These are phyloP conservation scores for Horisme vitalbata DNA, from an alignment of 2,888 invertebrate genomes.

Conservation along the genomic window DNA sequence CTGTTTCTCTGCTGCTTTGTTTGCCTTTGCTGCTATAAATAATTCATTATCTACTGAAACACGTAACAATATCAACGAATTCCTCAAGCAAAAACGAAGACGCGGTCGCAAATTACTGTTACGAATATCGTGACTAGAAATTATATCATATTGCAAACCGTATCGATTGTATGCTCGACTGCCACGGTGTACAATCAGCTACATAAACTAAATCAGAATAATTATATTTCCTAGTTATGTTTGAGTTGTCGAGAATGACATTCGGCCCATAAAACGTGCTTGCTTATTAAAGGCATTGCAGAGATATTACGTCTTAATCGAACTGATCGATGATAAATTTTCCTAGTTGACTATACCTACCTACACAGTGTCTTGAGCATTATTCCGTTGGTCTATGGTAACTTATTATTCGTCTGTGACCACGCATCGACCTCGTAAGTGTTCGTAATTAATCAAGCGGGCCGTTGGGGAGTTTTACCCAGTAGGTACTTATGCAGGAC, in stretches of 20 bases:
- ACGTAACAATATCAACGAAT: not conserved
- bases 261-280: not conserved
- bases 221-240: not conserved
- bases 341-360: not conserved
- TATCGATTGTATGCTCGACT: slow-evolving; percentile 39
- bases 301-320: too few species aligned
- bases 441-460: slow-evolving; percentile 39
- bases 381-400: not conserved
- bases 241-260: not conserved
- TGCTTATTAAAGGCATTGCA: too few species aligned
- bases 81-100: slow-evolving; percentile 6
- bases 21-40: too few species aligned
- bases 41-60: not conserved
- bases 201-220: not conserved
- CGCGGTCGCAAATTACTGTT: slow-evolving; percentile 36
- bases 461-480: slow-evolving; percentile 23
- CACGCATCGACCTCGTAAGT: slow-evolving; percentile 28
- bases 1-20: not conserved
- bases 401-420: slow-evolving; percentile 20
- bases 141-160: slow-evolving; percentile 31
- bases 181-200: slow-evolving; percentile 7
- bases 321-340: too few species aligned
- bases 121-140: slow-evolving; percentile 33
- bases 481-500: slow-evolving; percentile 3
- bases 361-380: not conserved